Base-by-base conservation (phyloP, 1,140 invertebrate genomes). In the Venustaconcha ellipsiformis region DNA sequence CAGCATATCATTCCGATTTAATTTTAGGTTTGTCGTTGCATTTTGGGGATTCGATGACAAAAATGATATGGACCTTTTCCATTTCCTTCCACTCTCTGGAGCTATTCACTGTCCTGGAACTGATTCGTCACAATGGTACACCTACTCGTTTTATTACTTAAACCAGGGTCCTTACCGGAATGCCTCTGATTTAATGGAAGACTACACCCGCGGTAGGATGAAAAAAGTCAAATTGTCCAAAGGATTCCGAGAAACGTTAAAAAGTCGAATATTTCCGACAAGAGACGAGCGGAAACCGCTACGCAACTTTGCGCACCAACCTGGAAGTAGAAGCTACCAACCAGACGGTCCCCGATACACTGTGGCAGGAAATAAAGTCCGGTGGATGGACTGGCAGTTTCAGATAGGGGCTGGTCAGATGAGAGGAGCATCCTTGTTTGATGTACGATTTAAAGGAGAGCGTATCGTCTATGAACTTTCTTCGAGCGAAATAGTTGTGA, bases 401-500 rank as follows among this genome's bases (percentile, higher is more conserved):
- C 63, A 76, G 2, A 66, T 76, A 56, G 72, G 74, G 57, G 74
- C 69, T 26, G 55, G 74, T 13, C 69, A 76, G 59, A 76, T 70
- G 8, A 55, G 74, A 15, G 74, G 74, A 48, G 69, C 74, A 17
- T 64, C 74, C 14, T 60, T 76, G 64, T 76, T 76, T 67, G 66
- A 76, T 48, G 67, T 76, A 14, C 71, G 67, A 23, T 76, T 76
- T 58, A 71, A 66, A 63, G 57, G 62, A 55, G 69, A 76, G 56
- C 81, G 83, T 60, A 83, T 86, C 12, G 74, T 80, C 0, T 86
- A 86, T 59, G 83, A 85, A 67, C 63, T 80, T 2, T 67, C 78
- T 13, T 59, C 82, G 23, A 79, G 82, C 23, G 83, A 85, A 56
- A 79, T 83, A 14, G 67, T 66, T 26, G 66, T 81, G 6, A 69